A percentile compares a stretch with the other conserved stretches of the same genome.
Conservation (phyloP, 2,888 invertebrate genomes). For the Onthophagus sagittarius region DNA sequence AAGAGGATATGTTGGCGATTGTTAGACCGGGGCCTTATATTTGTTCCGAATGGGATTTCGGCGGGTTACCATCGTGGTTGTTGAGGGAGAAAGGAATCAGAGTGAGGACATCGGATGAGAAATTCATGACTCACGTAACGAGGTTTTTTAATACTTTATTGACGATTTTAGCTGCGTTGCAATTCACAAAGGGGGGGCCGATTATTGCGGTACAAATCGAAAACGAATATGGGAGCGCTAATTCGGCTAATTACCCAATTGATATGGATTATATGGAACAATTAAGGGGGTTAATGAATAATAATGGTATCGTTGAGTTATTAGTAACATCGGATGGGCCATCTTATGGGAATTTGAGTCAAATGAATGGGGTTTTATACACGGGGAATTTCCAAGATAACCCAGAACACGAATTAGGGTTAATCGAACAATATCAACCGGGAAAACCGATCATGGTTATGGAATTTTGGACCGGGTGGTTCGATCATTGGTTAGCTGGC, state of each 20-base stretch:
- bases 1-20: constrained; percentile 74
- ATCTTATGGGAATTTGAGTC: constrained; percentile 40
- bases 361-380: constrained; percentile 39
- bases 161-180: constrained; percentile 47
- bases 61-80: constrained; percentile 39
- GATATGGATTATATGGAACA: constrained; percentile 44
- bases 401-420: constrained; percentile 46
- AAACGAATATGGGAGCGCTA: constrained; percentile 45
- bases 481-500: constrained; percentile 54
- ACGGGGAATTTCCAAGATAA: constrained; percentile 55
- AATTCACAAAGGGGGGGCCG: constrained; percentile 72
- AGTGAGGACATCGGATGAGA: constrained; percentile 38
- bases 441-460: constrained; percentile 55
- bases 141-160: constrained; percentile 52
- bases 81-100: constrained; percentile 50
- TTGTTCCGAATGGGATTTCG: constrained; percentile 81
- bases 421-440: constrained; percentile 48
- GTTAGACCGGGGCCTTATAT: constrained; percentile 88
- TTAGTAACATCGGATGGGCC: constrained; percentile 54
- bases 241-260: constrained; percentile 2
- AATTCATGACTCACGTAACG: constrained; percentile 48
- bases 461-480: constrained; percentile 60
- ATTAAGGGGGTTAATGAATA: constrained; percentile 43
- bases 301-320: constrained; percentile 48
- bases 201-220: constrained; percentile 85